Evolutionary conservation across 2,888 invertebrate species (phyloP), one percentile per base, ranked within the genome.

Genomic region (Pyrochroa serraticornis): DNA sequence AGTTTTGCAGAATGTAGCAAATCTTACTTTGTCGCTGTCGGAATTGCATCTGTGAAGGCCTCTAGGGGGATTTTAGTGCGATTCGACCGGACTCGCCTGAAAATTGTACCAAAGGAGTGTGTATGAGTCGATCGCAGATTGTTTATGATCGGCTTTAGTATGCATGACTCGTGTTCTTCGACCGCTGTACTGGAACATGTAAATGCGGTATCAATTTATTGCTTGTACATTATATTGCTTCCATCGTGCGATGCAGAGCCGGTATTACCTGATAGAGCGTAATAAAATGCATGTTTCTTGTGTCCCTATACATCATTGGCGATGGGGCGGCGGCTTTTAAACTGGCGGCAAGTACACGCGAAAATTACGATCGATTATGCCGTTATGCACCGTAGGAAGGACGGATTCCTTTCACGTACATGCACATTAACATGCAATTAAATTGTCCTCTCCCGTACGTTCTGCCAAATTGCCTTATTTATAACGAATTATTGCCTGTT

Each of bases 201-300:
- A 70, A 68, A 68, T 68, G 68, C 60, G 58, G 62, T 68, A 67
- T 65, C 67, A 70, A 70, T 70, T 70, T 70, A 70, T 69, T 64
- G 64, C 67, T 58, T 52, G 61, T 58, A 64, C 64, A 63, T 62
- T 63, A 63, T 53, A 53, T 53, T 53, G 53, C 53, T 53, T 53
- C 53, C 53, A 53, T 53, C 46, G 53, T 39, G 46, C 35, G 46
- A 34, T 13, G 46, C 34, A 46, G 45, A 51, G 38, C 51, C 33
- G 50, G 51, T 51, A 57, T 57, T 57, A 57, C 57, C 57, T 57
- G 57, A 57, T 57, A 52, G 45, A 14, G 30, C 34, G 37, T 57
- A 57, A 57, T 57, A 57, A 57, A 57, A 57, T 57, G 51, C 57
- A 57, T 52, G 51, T 49, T 52, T 22, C 37, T 57, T 53, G 39